phyloP scores from a whole-genome alignment of 2,797 vertebrate species.

The Thaleichthys pacificus region DNA sequence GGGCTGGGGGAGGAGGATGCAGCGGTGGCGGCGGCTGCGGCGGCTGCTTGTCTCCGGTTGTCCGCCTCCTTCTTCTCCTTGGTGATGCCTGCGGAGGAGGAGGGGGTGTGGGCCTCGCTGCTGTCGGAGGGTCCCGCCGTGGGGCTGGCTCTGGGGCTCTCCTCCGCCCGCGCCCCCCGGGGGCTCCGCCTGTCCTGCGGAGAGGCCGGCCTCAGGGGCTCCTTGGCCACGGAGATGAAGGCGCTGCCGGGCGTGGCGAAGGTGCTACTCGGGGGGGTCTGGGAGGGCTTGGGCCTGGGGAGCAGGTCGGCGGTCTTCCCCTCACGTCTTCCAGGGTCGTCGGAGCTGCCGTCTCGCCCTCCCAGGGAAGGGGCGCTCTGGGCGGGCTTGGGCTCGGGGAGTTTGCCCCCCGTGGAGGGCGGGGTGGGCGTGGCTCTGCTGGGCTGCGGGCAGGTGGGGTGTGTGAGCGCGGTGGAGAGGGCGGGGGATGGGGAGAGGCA shows the following conservation, averaged over 20 bases:
- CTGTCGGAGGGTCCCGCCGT: constrained; percentile 15
- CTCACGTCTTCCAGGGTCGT: constrained; percentile 13
- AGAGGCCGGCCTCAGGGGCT: constrained; percentile 59
- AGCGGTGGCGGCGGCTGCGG: constrained; percentile 36
- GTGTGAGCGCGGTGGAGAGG: constrained; percentile 51
- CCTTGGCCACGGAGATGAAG: constrained; percentile 73
- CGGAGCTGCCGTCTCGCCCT: constrained; percentile 26
- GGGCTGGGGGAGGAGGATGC: constrained; percentile 21
- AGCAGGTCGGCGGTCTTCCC: constrained; percentile 37
- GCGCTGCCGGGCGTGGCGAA: constrained; percentile 78
- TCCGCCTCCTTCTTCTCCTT: constrained; percentile 76
- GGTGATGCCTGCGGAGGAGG: constrained; percentile 66
- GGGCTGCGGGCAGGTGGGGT: constrained; percentile 41
- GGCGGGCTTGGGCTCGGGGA: constrained; percentile 32
- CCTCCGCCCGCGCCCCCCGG: constrained; percentile 10
- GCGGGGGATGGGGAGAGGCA: constrained; percentile 57
- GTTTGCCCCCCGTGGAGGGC: constrained; percentile 22
- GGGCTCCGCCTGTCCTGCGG: constrained; percentile 44
- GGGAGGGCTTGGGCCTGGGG: constrained; percentile 36
- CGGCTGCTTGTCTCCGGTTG: constrained; percentile 60
- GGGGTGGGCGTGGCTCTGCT: constrained; percentile 42
- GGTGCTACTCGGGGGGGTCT: constrained; percentile 49
- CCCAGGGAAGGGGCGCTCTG: constrained; percentile 30
- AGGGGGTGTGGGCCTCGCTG: constrained; percentile 53
- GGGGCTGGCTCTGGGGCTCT: constrained; percentile 36